phyloP scores from a whole-genome alignment of 2,888 invertebrate genomes.

The Lampropteryx suffumata region DNA sequence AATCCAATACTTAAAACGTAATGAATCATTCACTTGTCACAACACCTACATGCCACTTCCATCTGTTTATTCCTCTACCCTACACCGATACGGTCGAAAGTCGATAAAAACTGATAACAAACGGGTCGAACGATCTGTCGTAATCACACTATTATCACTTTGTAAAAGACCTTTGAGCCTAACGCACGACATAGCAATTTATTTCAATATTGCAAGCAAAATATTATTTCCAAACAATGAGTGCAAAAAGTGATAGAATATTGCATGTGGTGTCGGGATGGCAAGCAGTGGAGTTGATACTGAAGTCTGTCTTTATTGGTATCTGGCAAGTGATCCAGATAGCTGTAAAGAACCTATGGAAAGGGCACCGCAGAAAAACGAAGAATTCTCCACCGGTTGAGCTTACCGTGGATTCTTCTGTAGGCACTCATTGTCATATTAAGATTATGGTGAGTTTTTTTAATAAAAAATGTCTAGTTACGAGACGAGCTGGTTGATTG shows the following conservation, averaged over 20 bases:
- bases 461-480: neutral
- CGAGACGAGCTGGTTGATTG: too few species aligned
- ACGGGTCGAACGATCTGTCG: constrained; percentile 35
- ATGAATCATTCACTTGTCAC: constrained; percentile 11
- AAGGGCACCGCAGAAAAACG: constrained; percentile 62
- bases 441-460: constrained; percentile 66
- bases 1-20: neutral
- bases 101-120: constrained; percentile 43
- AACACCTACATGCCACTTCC: neutral
- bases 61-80: constrained; percentile 20
- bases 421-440: constrained; percentile 74
- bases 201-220: too few species aligned
- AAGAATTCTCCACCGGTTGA: constrained; percentile 56
- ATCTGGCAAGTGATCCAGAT: constrained; percentile 67
- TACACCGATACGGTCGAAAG: constrained; percentile 20
- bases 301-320: constrained; percentile 63
- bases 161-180: constrained; percentile 54
- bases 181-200: constrained; percentile 28
- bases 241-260: constrained; percentile 52
- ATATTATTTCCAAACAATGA: constrained; percentile 44
- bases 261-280: constrained; percentile 65
- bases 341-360: constrained; percentile 65
- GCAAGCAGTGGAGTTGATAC: constrained; percentile 63
- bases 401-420: constrained; percentile 66
- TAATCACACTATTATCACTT: constrained; percentile 49